Base-by-base conservation (phyloP, 2,797 vertebrate genomes). In the Falco novaeseelandiae region DNA sequence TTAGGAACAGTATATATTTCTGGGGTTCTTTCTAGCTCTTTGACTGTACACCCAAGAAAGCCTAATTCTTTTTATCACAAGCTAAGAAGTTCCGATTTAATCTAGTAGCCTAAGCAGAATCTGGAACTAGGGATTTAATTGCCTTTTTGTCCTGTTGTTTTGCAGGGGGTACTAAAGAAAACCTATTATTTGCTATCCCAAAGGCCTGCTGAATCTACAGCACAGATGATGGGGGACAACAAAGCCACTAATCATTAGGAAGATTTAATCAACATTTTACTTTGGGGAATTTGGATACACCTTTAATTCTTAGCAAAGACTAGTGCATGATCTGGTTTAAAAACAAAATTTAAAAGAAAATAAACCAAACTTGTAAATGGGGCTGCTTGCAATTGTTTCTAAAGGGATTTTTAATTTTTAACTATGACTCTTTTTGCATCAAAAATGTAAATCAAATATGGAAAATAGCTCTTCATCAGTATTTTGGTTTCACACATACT, bases 231-330 rank as follows among this genome's bases (percentile, higher is more conserved):
- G 19, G 59, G 66, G 49, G 30, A 87, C 82, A 95, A 48, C 32
- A 91, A 91, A 89, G 23, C 14, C 2, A 0, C 55, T 93, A 95
- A 82, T 90, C 61, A 79, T 67, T 62, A 69, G 18, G 46, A 91
- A 83, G 52, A 91, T 83, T 76, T 95, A 95, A 95, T 91, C 88
- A 88, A 66, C 16, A 51, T 73, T 86, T 94, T 88, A 30, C 63
- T 77, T 85, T 38, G 13, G 63, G 67, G 88, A 93, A 70, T 83
- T 66, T 80, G 30, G n/a, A 27, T 49, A 52, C 21, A 87, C 38
- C 55, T 93, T 87, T 48, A 83, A n/a, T 58, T 80, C 72, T 55
- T 62, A 77, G 6, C 12, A 77, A 90, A 77, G 25, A n/a, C 3
- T n/a, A 70, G 32, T 13, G 22, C 46, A 10, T 12, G 12, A 62